Evolutionary conservation across 1,140 invertebrate genomes (phyloP).

Genomic region (Polypedilum vanderplanki): DNA sequence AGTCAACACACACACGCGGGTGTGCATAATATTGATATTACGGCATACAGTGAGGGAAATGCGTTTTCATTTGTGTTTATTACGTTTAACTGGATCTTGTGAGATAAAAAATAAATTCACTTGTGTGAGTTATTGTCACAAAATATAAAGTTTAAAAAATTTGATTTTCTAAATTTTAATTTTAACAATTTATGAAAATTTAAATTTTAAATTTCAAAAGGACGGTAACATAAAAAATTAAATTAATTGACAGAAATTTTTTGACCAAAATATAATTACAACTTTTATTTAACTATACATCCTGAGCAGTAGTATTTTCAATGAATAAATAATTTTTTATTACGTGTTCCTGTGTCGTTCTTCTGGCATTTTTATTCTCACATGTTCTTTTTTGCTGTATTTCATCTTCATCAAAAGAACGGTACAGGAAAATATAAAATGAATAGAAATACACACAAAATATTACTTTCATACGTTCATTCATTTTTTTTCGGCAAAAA

Average conservation of each 20-base stretch:
- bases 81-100: conserved; percentile 19
- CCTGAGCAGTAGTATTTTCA: neutral
- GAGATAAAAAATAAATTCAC: neutral
- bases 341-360: conserved; percentile 2
- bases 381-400: conserved; percentile 17
- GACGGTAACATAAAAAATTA: no score
- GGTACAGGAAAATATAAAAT: conserved; percentile 16
- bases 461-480: neutral
- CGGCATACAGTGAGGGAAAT: neutral
- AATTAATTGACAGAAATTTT: neutral
- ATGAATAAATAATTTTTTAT: conserved; percentile 17
- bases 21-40: neutral
- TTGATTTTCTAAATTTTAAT: no score
- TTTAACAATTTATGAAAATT: no score
- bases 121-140: neutral
- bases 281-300: conserved; percentile 5
- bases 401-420: neutral
- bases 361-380: conserved; percentile 3
- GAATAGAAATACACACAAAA: neutral
- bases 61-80: conserved; percentile 24
- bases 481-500: conserved; percentile 1
- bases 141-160: neutral
- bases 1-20: conserved; percentile 2
- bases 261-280: neutral
- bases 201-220: no score